Percentiles rank a stretch among this genome's conserved stretches.
Evolutionary conservation across 2,113 vertebrate species (phyloP).

Genomic region (Festucalex cinctus): DNA sequence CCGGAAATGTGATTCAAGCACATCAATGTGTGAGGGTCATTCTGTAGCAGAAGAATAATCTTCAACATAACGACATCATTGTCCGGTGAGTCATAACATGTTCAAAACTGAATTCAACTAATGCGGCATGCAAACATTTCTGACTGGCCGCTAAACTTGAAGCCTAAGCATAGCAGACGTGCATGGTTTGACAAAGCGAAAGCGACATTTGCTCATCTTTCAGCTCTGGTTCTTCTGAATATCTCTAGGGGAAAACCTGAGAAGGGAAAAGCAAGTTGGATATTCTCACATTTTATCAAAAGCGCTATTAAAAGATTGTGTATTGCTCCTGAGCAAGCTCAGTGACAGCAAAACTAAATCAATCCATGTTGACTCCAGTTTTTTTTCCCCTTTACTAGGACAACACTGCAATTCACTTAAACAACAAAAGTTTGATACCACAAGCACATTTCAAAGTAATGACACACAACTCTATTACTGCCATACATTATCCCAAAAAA

Average conservation of each 20-base stretch:
- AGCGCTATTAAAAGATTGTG: background rate
- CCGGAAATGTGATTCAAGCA: background rate
- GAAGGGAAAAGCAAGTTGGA: background rate
- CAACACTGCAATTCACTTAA: too few species aligned
- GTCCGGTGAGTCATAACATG: background rate
- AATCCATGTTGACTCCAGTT: background rate
- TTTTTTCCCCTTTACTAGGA: too few species aligned
- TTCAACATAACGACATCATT: background rate
- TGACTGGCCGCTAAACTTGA: background rate
- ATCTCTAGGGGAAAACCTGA: background rate
- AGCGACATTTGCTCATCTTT: conserved; percentile 12
- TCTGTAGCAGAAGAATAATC: conserved; percentile 3
- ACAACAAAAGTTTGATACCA: background rate
- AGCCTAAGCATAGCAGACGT: background rate
- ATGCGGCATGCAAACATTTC: conserved; percentile 6
- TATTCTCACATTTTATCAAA: background rate
- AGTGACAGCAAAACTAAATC: background rate
- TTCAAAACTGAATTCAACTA: conserved; percentile 8
- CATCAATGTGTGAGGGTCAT: conserved; percentile 1
- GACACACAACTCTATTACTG: too few species aligned
- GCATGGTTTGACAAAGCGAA: conserved; percentile 7
- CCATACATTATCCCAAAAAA: too few species aligned
- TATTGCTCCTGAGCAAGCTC: background rate
- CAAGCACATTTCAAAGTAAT: background rate
- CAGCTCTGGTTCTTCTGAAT: background rate